Evolutionary conservation across 2,113 vertebrate genomes (phyloP), one percentile per base, ranked within the genome.

Genomic region (Urocitellus parryii): DNA sequence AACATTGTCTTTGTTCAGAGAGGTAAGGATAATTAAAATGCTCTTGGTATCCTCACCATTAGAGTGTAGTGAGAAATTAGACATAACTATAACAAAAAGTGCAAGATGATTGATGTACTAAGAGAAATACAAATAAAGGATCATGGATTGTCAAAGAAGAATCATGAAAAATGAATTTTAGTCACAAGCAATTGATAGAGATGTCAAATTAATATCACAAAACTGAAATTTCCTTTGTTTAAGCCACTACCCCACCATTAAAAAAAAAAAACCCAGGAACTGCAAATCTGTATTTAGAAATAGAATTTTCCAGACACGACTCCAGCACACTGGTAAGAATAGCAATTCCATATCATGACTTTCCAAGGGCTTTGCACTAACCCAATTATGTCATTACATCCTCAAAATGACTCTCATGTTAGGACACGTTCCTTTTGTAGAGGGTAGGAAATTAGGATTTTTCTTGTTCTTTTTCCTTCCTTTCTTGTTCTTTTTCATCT

Each of bases 11-110:
- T 83, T 73, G 2, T 88, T 91, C 56, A 56, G 51, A 63, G 2
- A 80, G 17, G 29, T 80, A 84, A 74, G 67, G 63, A 39, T 87
- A 37, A 84, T 74, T 73, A 82, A 84, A 80, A 53, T 78, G 29
- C 4, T 81, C 34, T 86, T 94, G 51, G 20, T 45, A 56, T 86
- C 22, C 14, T 95, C 14, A 65, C 13, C 13, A 29, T 32, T 13
- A 72, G 3, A 48, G 37, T 80, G 48, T 87, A 5, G 1, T 20
- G 37, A 90, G 7, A 83, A 97, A 96, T 42, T 82, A 53, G 24
- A 51, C 27, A 76, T 74, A 37, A 67, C 11, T 61, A 8, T 77
- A 12, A 68, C 20, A 79, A 76, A 85, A 39, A 9, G 3, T 73
- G 3, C 17, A 67, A 81, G 48, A 56, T 14, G 14, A 90, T 37